A percentile compares a stretch with the other conserved stretches of the same genome.
phyloP scores from a whole-genome alignment of 2,113 vertebrate genomes.

The Labeo rohita region DNA sequence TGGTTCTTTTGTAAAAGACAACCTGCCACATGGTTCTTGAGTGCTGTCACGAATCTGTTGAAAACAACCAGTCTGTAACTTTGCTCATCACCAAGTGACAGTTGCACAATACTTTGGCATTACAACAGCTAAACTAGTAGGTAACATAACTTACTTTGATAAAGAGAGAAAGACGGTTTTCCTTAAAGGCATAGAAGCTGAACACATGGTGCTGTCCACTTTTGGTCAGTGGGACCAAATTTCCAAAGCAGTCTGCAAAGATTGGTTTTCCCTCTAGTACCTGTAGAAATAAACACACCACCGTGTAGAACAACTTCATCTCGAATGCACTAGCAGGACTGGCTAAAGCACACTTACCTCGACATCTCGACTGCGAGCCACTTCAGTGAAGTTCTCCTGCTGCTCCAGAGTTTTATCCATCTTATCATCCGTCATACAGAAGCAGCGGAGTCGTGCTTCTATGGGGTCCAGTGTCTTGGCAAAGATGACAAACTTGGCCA shows the following conservation, averaged over 20 bases:
- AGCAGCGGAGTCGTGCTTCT: conserved; percentile 93
- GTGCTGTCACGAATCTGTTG: conserved; percentile 91
- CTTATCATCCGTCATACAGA: conserved; percentile 99
- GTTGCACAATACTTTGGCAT: not conserved
- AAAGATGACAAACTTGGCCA: conserved; percentile 99
- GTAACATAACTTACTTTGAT: conserved; percentile 85
- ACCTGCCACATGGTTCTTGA: conserved; percentile 94
- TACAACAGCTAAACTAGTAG: not conserved
- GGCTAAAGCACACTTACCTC: conserved; percentile 79
- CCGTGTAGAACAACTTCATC: not conserved
- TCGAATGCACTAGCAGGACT: not conserved
- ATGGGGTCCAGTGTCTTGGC: conserved; percentile 97
- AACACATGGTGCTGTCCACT: conserved; percentile 97
- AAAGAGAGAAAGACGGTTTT: conserved; percentile 95
- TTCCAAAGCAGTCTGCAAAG: conserved; percentile 98
- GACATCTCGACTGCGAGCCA: conserved; percentile 95
- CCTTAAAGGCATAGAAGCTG: conserved; percentile 98
- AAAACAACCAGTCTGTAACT: conserved; percentile 8
- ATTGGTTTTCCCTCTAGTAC: conserved; percentile 98
- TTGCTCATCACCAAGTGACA: not conserved
- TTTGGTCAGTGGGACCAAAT: conserved; percentile 95
- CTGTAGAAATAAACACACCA: conserved; percentile 66
- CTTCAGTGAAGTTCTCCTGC: conserved; percentile 97
- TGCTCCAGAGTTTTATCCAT: conserved; percentile 98
- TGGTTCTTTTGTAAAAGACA: conserved; percentile 97